phyloP scores from a whole-genome alignment of 2,888 invertebrate species.

The Hedya salicella region DNA sequence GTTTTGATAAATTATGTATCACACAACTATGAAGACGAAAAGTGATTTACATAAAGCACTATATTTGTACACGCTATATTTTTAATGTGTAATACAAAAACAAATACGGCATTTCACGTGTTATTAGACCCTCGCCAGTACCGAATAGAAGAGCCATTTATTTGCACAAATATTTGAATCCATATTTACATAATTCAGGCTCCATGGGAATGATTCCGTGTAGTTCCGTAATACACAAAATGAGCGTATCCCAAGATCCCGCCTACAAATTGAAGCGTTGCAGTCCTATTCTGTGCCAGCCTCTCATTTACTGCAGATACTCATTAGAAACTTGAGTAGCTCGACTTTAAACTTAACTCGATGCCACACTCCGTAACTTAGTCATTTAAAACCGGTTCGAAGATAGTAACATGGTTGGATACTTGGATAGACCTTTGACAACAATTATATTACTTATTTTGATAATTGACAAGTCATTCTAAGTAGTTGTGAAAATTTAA shows the following conservation, averaged over 20 bases:
- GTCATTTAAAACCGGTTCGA: not conserved
- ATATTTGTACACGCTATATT: no score
- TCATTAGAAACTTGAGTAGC: not conserved
- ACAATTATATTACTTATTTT: no score
- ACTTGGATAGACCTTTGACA: not conserved
- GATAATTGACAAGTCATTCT: no score
- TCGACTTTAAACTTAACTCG: not conserved
- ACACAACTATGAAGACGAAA: no score
- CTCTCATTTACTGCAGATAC: not conserved
- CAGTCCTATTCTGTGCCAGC: conserved; percentile 67
- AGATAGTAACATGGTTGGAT: not conserved
- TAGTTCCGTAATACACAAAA: conserved; percentile 80
- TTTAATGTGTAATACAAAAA: no score
- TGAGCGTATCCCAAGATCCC: conserved; percentile 84
- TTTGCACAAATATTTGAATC: conserved; percentile 67
- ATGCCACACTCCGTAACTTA: not conserved
- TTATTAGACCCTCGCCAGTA: not conserved
- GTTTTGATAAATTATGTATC: no score
- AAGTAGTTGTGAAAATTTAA: not conserved
- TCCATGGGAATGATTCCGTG: conserved; percentile 70
- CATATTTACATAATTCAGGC: conserved; percentile 81
- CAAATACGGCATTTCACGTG: conserved; percentile 5
- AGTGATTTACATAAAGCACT: no score
- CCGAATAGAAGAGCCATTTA: conserved; percentile 38
- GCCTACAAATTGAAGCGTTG: conserved; percentile 78